Conservation (phyloP, 1,140 invertebrate genomes). For the Papilio glaucus region DNA sequence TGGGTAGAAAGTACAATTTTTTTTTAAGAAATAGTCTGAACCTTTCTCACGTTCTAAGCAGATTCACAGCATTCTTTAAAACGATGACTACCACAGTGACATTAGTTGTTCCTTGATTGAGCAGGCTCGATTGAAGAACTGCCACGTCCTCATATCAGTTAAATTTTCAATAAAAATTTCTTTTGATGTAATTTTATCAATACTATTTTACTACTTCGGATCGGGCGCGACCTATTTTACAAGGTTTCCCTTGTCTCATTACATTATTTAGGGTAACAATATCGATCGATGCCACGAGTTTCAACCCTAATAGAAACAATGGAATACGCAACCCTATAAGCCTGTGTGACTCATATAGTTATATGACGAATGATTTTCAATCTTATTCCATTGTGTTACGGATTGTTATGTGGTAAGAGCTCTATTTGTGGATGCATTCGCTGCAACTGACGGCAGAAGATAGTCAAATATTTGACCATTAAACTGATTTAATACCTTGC, state of each 20-base stretch:
- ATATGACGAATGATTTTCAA: conserved; percentile 38
- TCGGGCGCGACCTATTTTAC: conserved; percentile 45
- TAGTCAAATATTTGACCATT: conserved; percentile 62
- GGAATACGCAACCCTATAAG: conserved; percentile 51
- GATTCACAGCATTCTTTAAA: no score
- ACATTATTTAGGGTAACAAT: conserved; percentile 59
- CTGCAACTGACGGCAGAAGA: conserved; percentile 44
- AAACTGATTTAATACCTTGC: conserved; percentile 50
- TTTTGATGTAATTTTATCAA: neutral
- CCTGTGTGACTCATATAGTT: conserved; percentile 63
- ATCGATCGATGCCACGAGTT: conserved; percentile 54
- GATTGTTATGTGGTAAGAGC: conserved; percentile 28
- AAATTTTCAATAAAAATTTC: neutral
- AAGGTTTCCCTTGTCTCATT: conserved; percentile 48
- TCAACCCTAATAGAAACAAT: conserved; percentile 42
- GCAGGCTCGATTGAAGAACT: no score
- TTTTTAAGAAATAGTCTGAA: no score
- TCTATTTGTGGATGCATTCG: conserved; percentile 45
- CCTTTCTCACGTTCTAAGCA: no score
- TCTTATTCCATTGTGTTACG: conserved; percentile 41
- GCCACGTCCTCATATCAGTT: neutral
- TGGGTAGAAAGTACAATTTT: no score
- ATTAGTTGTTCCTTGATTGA: no score
- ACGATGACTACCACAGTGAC: no score
- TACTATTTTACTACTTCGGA: conserved; percentile 4